Evolutionary conservation across 2,797 vertebrate genomes (phyloP), one percentile per base, ranked within the genome.

Genomic region (Oreortyx pictus): DNA sequence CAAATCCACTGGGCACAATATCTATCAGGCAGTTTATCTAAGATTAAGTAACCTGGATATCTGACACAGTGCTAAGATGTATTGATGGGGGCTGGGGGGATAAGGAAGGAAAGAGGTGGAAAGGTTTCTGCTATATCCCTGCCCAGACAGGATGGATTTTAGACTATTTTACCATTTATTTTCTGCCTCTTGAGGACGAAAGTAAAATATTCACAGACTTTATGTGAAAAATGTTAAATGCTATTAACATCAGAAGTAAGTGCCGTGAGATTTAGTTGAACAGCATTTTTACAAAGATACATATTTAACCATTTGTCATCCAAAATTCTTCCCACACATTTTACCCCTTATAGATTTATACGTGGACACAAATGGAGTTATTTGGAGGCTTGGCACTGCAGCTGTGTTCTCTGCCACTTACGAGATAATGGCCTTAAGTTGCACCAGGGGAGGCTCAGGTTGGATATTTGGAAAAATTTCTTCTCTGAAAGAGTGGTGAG

Each of bases 21-120:
- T 43, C 66, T 92, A 81, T 57, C 85, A 88, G 91, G 35, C 62
- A 88, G 80, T 89, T 95, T 89, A 82, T 89, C 89, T 82, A 70
- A 91, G 81, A 92, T 92, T 59, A 59, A 35, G 81, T 90, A 96
- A 85, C 70, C 39, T 47, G 81, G 57, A 85, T 90, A 75, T 66
- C 90, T 85, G 41, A 39, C 49, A 90, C 65, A 72, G 39, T 54
- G 89, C 84, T 82, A 65, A 80, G 75, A 85, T 68, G 18, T 35
- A 39, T 4, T 84, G 27, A 7, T 15, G 11, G 23, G 1, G 24
- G 5, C 29, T 78, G 46, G 33, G 72, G 2, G 3, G 91, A 86
- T 72, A 25, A 59, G 18, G n/a, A 72, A 24, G 19, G 49, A 44
- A 57, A 2, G 90, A 61, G 11, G n/a, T 4, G 23, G 25, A 76